Evolutionary conservation across 2,888 invertebrate genomes (phyloP), one percentile per base, ranked within the genome.

Genomic region (Dryococelus australis): DNA sequence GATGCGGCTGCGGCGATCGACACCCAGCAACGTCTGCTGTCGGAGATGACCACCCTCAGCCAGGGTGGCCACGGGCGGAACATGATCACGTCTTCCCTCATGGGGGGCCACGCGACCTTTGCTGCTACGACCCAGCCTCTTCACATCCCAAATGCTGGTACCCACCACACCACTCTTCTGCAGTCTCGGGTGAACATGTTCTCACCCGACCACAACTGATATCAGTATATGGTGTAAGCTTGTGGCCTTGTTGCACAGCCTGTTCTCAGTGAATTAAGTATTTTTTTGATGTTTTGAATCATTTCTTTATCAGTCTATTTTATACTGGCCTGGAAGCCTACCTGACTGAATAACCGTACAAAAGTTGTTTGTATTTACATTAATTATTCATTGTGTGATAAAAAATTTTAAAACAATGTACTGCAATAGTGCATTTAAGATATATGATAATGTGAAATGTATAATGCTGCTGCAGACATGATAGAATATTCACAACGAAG

Each of bases 131-230:
- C 65, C 0, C 47, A 43, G 28, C 65, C 47, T 43, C 84, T 51
- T 79, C 83, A n/a, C 79, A 43, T 65, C n/a, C 87, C 83, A 78
- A 53, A 27, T 81, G 84, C n/a, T 80, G 26, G 53, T 85, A 87
- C 24, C 84, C 88, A 53, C 84, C 85, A 83, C 88, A 87, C 51
- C 87, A 88, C 85, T 51, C 85, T 87, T 5, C 65, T 85, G 26
- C 84, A 78, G 27, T 81, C 87, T 53, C 88, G 88, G 20, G 81
- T 88, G 20, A 87, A 86, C 79, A 87, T 88, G 88, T 88, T 88
- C 78, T 84, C 86, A 28, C 26, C 88, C 26, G 87, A 88, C 86
- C 65, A 87, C 81, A 87, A 87, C 85, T 86, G 35, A 86, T 26
- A 65, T 47, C 47, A 47, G 47, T 16, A 47, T 16, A 47, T 4